These are phyloP conservation scores for Microcebus jonahi DNA, from an alignment of 2,113 vertebrate genomes.

Conservation along the genomic window DNA sequence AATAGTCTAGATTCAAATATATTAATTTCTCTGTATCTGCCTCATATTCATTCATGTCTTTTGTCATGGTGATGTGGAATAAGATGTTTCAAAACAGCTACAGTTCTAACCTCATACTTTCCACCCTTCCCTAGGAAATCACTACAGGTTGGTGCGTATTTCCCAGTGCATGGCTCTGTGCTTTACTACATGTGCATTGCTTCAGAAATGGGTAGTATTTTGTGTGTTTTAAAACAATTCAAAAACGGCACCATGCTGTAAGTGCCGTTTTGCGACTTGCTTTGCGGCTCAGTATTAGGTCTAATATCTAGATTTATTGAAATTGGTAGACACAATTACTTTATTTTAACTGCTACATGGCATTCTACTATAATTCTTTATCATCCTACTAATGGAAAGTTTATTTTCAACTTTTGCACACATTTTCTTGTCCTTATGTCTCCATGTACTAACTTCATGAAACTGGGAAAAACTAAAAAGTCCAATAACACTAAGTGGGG, in stretches of 20 bases:
- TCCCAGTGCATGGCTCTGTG: not conserved
- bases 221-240: not conserved
- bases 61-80: not conserved
- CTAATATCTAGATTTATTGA: not conserved
- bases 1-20: not conserved
- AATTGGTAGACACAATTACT: not conserved
- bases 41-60: not conserved
- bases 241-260: not conserved
- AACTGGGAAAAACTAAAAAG: not conserved
- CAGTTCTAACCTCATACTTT: not conserved
- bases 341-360: not conserved
- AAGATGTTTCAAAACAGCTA: not conserved
- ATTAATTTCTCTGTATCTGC: not conserved
- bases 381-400: not conserved
- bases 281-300: not conserved
- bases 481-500: not conserved
- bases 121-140: not conserved
- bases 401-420: not conserved
- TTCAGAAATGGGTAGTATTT: not conserved
- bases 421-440: not conserved
- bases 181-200: not conserved
- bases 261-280: not conserved
- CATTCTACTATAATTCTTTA: not conserved
- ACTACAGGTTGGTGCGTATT: not conserved
- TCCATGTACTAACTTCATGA: not conserved